Percentiles rank a stretch among this genome's conserved stretches.
Conservation (phyloP, 2,888 invertebrate genomes). For the Ischnura elegans region DNA sequence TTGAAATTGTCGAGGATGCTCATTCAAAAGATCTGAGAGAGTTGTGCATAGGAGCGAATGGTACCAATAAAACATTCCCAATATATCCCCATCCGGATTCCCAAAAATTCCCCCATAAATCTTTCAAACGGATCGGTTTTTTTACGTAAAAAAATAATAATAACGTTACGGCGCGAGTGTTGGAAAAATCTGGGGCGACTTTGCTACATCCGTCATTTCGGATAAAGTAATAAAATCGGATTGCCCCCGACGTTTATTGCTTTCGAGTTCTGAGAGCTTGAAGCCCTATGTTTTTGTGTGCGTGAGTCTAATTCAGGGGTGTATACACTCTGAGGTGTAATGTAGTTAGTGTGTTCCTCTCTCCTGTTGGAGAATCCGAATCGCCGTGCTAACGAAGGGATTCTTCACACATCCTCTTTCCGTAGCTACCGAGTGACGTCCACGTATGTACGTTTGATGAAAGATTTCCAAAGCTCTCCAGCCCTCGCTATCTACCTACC, state of each 20-base stretch:
- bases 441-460: too few species aligned
- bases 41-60: not conserved
- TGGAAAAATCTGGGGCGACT: not conserved
- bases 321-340: not conserved
- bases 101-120: not conserved
- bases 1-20: too few species aligned
- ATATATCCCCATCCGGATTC: not conserved
- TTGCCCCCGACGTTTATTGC: not conserved
- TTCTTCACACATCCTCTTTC: not conserved
- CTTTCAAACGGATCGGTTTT: too few species aligned
- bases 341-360: not conserved
- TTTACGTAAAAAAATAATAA: not conserved
- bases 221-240: not conserved
- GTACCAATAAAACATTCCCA: not conserved
- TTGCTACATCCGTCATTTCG: not conserved
- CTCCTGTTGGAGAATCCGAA: not conserved
- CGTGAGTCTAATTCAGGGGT: not conserved
- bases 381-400: conserved; percentile 2
- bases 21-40: too few species aligned
- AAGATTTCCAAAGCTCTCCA: not conserved
- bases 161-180: not conserved
- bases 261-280: not conserved
- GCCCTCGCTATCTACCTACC: not conserved
- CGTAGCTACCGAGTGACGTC: not conserved
- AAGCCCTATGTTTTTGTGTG: not conserved